phyloP scores from a whole-genome alignment of 1,140 invertebrate species.

The Drosophila burlai region DNA sequence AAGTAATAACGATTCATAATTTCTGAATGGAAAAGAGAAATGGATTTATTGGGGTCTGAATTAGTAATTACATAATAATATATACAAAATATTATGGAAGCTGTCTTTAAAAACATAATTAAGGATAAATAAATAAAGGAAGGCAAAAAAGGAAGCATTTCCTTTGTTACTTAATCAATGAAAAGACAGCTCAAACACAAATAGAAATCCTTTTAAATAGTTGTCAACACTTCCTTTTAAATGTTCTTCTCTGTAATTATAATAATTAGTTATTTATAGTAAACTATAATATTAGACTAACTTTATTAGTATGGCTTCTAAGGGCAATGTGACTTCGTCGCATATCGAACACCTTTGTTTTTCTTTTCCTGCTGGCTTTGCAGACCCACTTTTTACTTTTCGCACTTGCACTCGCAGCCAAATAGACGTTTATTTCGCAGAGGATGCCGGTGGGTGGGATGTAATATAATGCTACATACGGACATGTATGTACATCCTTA shows the following conservation, averaged over 20 bases:
- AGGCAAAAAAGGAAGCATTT: background rate
- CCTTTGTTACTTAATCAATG: background rate
- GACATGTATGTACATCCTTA: conserved; percentile 10
- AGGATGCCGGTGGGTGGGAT: conserved; percentile 3
- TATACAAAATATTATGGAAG: background rate
- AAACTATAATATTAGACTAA: background rate
- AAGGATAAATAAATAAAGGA: background rate
- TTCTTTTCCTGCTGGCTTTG: conserved; percentile 33
- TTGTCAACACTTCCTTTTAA: too few species aligned
- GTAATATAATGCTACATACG: background rate
- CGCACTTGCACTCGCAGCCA: conserved; percentile 50
- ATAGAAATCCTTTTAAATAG: background rate
- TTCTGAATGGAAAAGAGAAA: background rate
- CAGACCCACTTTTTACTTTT: conserved; percentile 55
- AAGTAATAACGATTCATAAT: background rate
- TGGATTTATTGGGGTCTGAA: background rate
- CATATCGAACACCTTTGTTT: conserved; percentile 8
- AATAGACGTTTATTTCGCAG: conserved; percentile 55
- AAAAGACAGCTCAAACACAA: background rate
- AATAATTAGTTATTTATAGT: too few species aligned
- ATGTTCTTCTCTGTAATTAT: background rate
- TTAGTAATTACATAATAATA: background rate
- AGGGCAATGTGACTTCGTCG: conserved; percentile 32
- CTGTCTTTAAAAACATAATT: background rate
- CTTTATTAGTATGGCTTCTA: background rate